Conservation (phyloP, 2,888 invertebrate genomes). For the Myathropa florea region DNA sequence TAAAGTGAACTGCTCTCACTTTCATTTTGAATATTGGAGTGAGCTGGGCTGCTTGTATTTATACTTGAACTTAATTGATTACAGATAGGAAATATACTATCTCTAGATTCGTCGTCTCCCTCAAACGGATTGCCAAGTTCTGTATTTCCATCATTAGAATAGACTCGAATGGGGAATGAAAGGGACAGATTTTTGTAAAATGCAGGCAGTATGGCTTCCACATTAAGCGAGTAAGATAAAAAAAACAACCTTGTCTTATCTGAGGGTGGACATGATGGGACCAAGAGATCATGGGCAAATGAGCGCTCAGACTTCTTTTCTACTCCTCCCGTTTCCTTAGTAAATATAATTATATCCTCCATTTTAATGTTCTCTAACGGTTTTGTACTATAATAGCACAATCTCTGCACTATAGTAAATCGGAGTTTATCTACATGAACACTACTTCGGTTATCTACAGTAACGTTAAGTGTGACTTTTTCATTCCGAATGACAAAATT, state of each 20-base stretch:
- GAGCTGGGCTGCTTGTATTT: slow-evolving; percentile 75
- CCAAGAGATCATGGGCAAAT: slow-evolving; percentile 79
- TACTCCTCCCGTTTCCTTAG: slow-evolving; percentile 79
- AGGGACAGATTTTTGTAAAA: slow-evolving; percentile 79
- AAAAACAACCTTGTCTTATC: slow-evolving; percentile 78
- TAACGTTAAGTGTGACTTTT: slow-evolving; percentile 77
- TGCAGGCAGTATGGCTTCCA: slow-evolving; percentile 79
- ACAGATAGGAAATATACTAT: slow-evolving; percentile 39
- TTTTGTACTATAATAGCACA: slow-evolving; percentile 77
- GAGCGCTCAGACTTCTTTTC: slow-evolving; percentile 79
- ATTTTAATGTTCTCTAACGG: slow-evolving; percentile 77
- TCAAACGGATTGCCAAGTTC: slow-evolving; percentile 77
- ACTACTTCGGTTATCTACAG: slow-evolving; percentile 79
- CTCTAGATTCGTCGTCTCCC: slow-evolving; percentile 37
- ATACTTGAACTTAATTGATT: slow-evolving; percentile 48
- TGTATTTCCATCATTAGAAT: slow-evolving; percentile 73
- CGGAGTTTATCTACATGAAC: slow-evolving; percentile 80
- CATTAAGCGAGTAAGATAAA: slow-evolving; percentile 78
- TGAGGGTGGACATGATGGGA: slow-evolving; percentile 78
- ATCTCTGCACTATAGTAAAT: slow-evolving; percentile 77
- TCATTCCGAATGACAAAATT: slow-evolving; percentile 77
- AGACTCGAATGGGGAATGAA: slow-evolving; percentile 77
- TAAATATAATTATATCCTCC: slow-evolving; percentile 77
- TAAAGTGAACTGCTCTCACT: slow-evolving; percentile 77
- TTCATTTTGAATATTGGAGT: slow-evolving; percentile 77